Percentiles rank a stretch among this genome's conserved stretches.
Conservation (phyloP, 2,113 vertebrate genomes). For the Ciconia stormi region DNA sequence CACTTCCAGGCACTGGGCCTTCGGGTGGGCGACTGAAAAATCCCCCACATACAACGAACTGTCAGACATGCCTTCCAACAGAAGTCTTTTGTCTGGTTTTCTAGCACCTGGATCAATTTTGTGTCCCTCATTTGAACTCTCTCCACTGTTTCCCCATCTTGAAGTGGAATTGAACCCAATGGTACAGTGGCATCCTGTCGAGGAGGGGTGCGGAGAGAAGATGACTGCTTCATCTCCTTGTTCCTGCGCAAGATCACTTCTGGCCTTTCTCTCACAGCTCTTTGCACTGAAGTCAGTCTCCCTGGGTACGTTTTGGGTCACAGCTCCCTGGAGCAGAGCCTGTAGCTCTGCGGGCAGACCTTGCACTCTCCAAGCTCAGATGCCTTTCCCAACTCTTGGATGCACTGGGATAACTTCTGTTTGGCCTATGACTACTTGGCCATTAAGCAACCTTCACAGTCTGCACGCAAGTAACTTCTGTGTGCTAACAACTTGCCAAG, state of each 20-base stretch:
- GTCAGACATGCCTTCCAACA: not conserved
- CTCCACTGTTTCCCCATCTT: not conserved
- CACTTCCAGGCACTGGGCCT: not conserved
- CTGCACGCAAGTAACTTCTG: fast-evolving
- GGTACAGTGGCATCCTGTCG: not conserved
- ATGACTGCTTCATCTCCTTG: not conserved
- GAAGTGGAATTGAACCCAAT: not conserved
- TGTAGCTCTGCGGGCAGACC: not conserved
- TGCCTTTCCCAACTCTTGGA: not conserved
- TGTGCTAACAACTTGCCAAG: fast-evolving
- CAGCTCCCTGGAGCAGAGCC: not conserved
- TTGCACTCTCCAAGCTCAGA: not conserved
- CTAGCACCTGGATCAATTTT: not conserved
- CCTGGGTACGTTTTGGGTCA: not conserved
- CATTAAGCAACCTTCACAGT: not conserved
- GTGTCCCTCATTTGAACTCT: not conserved
- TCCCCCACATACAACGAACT: fast-evolving
- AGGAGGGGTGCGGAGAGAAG: not conserved
- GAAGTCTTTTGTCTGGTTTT: not conserved
- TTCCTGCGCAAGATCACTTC: not conserved
- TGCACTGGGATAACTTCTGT: not conserved
- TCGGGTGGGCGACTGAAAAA: not conserved
- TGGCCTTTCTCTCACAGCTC: not conserved
- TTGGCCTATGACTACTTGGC: not conserved
- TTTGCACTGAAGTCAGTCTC: not conserved